These are phyloP conservation scores for Micromys minutus DNA, from an alignment of 2,113 vertebrate genomes.

Conservation along the genomic window DNA sequence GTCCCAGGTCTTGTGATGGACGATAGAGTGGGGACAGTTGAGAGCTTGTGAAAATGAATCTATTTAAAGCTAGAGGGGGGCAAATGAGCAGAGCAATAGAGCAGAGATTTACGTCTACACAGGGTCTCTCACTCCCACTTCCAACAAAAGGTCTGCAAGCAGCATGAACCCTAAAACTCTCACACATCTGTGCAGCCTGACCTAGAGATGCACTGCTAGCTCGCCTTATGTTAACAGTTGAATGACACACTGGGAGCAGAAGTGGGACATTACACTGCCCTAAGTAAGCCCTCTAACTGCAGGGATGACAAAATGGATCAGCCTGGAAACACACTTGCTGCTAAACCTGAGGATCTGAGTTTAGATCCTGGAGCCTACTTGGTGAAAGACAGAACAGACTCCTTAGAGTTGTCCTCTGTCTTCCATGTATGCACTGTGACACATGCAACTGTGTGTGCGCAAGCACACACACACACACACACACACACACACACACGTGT, in stretches of 20 bases:
- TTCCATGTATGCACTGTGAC: too few relatives aligned
- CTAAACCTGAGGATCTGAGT: neutral
- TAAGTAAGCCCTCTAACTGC: neutral
- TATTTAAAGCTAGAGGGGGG: neutral
- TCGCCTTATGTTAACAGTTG: neutral
- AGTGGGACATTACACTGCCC: neutral
- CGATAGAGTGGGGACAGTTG: too few relatives aligned
- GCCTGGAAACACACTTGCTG: neutral
- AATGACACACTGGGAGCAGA: neutral
- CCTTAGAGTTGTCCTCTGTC: neutral
- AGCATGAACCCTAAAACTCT: conserved; percentile 5
- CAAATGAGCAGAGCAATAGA: neutral
- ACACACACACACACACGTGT: neutral
- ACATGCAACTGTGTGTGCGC: neutral
- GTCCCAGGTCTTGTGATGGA: neutral
- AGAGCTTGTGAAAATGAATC: neutral
- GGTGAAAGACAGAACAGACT: neutral
- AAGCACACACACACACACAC: neutral
- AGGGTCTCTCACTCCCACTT: neutral
- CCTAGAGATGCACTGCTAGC: neutral
- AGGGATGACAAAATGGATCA: neutral
- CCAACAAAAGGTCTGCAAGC: neutral
- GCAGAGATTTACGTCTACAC: neutral
- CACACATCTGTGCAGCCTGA: neutral
- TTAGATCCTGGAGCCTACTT: neutral